A percentile compares a stretch with the other conserved stretches of the same genome.
Conservation (phyloP, 1,140 invertebrate genomes). For the Drosophila athabasca region DNA sequence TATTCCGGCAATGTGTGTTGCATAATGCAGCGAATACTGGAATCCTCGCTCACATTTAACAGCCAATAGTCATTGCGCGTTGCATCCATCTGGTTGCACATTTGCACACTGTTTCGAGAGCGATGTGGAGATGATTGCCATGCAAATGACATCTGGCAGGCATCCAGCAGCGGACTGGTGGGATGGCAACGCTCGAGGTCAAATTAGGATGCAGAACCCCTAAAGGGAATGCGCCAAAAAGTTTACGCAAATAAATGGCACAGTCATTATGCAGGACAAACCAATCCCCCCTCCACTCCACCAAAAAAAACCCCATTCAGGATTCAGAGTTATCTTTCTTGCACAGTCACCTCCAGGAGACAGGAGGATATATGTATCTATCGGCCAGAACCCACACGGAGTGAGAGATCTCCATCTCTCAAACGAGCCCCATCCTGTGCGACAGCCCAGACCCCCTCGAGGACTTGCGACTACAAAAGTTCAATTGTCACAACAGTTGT, state of each 20-base stretch:
- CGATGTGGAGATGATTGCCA: conserved; percentile 13
- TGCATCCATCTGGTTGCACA: too few relatives aligned
- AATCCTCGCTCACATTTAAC: conserved; percentile 43
- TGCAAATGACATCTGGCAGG: conserved; percentile 21
- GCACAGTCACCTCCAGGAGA: too few relatives aligned
- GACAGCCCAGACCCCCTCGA: too few relatives aligned
- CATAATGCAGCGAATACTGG: conserved; percentile 13
- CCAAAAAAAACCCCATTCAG: neutral
- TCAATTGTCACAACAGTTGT: conserved; percentile 52
- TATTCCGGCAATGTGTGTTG: conserved; percentile 4
- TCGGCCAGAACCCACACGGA: too few relatives aligned
- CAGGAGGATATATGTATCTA: too few relatives aligned
- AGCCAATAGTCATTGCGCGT: conserved; percentile 40
- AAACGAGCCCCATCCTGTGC: too few relatives aligned
- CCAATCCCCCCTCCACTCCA: conserved; percentile 1
- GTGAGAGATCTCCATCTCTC: too few relatives aligned
- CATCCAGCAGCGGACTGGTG: conserved; percentile 24
- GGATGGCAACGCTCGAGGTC: conserved; percentile 16
- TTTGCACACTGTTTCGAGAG: neutral
- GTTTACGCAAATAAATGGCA: conserved; percentile 77
- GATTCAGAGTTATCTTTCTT: too few relatives aligned
- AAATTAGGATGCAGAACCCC: neutral
- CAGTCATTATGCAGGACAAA: conserved; percentile 58
- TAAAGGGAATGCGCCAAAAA: conserved; percentile 43
- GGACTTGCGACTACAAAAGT: conserved; percentile 25